These are phyloP conservation scores for Hyposmocoma kahamanoa DNA, from an alignment of 1,140 invertebrate genomes.

Conservation along the genomic window DNA sequence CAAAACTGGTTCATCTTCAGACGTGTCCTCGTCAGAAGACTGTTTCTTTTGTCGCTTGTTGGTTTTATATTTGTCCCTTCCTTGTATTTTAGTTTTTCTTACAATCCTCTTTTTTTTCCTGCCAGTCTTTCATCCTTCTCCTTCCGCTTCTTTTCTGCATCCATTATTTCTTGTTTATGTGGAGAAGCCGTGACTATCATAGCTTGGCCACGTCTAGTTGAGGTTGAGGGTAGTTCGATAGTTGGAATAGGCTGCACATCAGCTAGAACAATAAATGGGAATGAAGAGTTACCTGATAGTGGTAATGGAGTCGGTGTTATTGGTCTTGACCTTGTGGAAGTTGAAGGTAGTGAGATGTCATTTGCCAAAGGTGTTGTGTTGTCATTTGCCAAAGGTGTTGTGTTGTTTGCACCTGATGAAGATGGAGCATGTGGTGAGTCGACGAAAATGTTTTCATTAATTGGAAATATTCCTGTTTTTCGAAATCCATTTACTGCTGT, in stretches of 20 bases:
- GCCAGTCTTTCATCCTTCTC: constrained; percentile 11
- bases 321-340: background rate
- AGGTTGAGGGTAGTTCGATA: constrained; percentile 12
- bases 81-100: constrained; percentile 1
- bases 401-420: constrained; percentile 7
- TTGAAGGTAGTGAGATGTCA: background rate
- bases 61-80: background rate
- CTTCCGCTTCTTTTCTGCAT: constrained; percentile 11
- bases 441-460: constrained; percentile 21
- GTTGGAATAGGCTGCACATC: constrained; percentile 12
- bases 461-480: constrained; percentile 24
- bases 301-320: constrained; percentile 6
- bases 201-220: constrained; percentile 19
- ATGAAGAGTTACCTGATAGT: constrained; percentile 8
- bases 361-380: no score
- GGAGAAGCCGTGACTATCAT: constrained; percentile 17
- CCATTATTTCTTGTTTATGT: constrained; percentile 21
- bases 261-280: constrained; percentile 16
- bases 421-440: constrained; percentile 11
- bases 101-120: constrained; percentile 9
- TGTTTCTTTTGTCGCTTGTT: background rate
- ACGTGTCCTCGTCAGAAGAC: background rate
- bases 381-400: constrained; percentile 1
- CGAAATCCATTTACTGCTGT: constrained; percentile 23
- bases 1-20: constrained; percentile 1